These are phyloP conservation scores for Cryptus armator DNA, from an alignment of 2,888 invertebrate species.

Conservation along the genomic window DNA sequence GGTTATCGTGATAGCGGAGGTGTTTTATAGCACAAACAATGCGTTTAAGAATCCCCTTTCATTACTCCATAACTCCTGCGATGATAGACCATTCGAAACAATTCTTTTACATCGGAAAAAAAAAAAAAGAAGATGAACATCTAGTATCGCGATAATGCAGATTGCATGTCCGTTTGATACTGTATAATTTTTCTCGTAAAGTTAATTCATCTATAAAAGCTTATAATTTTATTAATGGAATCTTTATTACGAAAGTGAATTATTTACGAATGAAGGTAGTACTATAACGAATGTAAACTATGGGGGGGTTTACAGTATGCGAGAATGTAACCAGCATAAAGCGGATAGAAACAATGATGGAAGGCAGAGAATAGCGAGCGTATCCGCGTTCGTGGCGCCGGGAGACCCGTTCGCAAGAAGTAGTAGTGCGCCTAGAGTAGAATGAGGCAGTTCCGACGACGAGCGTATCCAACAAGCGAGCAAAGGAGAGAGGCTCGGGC, in stretches of 20 bases:
- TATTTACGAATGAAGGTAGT: constrained; percentile 22
- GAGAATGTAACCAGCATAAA: constrained; percentile 29
- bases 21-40: constrained; percentile 25
- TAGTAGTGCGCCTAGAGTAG: neutral
- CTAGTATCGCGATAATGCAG: neutral
- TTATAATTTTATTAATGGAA: constrained; percentile 10
- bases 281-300: constrained; percentile 26
- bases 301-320: neutral
- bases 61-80: neutral
- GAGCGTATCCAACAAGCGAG: constrained; percentile 36
- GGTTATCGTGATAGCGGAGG: constrained; percentile 10
- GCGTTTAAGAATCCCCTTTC: constrained; percentile 11
- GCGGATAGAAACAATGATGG: constrained; percentile 45
- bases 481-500: constrained; percentile 29
- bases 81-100: neutral
- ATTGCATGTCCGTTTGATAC: neutral
- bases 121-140: neutral
- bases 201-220: neutral
- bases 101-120: neutral
- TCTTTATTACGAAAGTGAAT: constrained; percentile 7
- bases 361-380: constrained; percentile 42
- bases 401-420: constrained; percentile 46
- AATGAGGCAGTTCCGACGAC: constrained; percentile 29
- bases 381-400: constrained; percentile 61
- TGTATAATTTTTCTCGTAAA: neutral